Evolutionary conservation across 2,113 vertebrate species (phyloP), one percentile per base, ranked within the genome.

Genomic region (Sula dactylatra): DNA sequence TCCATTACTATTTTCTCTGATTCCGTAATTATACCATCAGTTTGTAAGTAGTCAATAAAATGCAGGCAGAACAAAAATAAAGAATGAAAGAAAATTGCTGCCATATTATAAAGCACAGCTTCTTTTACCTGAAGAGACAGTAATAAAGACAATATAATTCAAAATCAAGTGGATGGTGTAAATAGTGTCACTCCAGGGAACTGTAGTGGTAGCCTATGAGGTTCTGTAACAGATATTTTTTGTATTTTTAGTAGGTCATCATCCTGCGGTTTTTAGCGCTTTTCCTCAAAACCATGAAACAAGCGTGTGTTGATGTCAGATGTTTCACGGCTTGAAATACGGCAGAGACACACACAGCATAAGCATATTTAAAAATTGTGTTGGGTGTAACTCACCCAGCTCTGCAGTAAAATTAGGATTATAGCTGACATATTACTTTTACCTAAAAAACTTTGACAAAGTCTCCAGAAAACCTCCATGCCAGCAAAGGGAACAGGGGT

Each of bases 21-120:
- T 94, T 96, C 42, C 29, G 36, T 80, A 96, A 93, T 96, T 94
- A 95, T 31, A 86, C 36, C 58, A 88, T 70, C 62, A 66, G 38
- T 73, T 94, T 92, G 24, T 50, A 91, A 85, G 49, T 9, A 87
- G 36, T 56, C 77, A 94, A 70, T 79, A 89, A 85, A 93, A 92
- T 17, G 42, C 24, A 86, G 36, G 45, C 42, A 83, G 67, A 81
- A 92, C 27, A 82, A 93, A 95, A 82, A 73, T 38, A 56, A 95
- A 80, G 50, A 52, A 67, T 0, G 0, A 80, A 86, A 91, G 65
- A 66, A 73, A 91, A 86, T 36, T 34, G 50, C 21, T 77, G 20
- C 31, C 29, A 9, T 62, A 54, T 70, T 56, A 87, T 55, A 88
- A 96, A 90, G 13, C 78, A 85, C 82, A 94, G 66, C 26, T 91